Evolutionary conservation across 2,113 vertebrate genomes (phyloP).

Genomic region (Tragulus kanchil): DNA sequence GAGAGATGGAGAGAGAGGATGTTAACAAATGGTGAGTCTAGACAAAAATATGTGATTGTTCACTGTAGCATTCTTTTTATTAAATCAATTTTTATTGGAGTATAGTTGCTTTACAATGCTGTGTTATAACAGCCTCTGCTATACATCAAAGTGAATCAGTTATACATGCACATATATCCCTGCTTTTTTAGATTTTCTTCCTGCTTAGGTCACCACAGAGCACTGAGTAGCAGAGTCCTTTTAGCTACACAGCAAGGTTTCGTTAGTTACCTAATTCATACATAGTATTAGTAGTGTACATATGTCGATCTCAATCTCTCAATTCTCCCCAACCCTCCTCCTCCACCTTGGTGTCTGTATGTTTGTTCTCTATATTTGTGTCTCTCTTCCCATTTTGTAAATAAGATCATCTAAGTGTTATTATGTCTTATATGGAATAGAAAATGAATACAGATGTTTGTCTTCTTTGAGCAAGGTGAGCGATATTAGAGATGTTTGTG

Average conservation of each 20-base stretch:
- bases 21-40: no score
- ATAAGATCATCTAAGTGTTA: not conserved
- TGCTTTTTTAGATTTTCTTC: not conserved
- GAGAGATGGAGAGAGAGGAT: no score
- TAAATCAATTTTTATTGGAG: no score
- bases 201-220: not conserved
- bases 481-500: not conserved
- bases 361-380: not conserved
- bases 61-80: no score
- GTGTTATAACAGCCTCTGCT: not conserved
- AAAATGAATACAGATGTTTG: not conserved
- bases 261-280: not conserved
- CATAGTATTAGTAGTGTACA: not conserved
- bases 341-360: not conserved
- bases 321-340: not conserved
- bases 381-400: not conserved
- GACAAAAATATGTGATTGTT: no score
- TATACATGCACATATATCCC: not conserved
- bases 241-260: not conserved
- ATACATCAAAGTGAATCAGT: not conserved
- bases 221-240: not conserved
- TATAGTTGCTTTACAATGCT: not conserved
- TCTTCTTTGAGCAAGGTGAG: not conserved
- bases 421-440: not conserved
- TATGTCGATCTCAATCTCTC: not conserved